These are phyloP conservation scores for Tychaedon coryphoeus DNA, from an alignment of 2,113 vertebrate genomes.

Conservation along the genomic window DNA sequence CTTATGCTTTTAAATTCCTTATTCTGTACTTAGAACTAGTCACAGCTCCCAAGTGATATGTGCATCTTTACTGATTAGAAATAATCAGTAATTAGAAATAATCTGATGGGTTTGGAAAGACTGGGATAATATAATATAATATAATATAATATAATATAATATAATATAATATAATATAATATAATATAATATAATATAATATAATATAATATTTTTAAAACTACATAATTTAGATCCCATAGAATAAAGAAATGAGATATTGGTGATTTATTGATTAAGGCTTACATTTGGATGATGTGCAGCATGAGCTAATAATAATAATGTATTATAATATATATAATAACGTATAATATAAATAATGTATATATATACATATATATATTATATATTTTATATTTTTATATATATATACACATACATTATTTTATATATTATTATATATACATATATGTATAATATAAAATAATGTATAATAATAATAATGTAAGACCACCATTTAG, in stretches of 20 bases:
- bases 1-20: neutral
- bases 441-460: no score
- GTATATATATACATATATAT: no score
- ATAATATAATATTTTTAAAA: no score
- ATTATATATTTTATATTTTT: no score
- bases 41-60: neutral
- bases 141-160: no score
- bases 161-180: no score
- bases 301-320: neutral
- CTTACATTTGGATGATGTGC: neutral
- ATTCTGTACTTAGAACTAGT: neutral
- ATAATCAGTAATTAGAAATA: neutral
- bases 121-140: neutral
- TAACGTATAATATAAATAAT: no score
- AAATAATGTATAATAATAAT: no score
- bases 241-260: neutral
- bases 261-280: conserved; percentile 4
- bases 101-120: neutral
- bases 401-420: no score
- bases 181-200: no score
- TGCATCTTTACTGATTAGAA: neutral
- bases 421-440: no score
- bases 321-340: no score
- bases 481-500: neutral
- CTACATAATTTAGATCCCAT: neutral